A percentile compares a stretch with the other conserved stretches of the same genome.
phyloP scores from a whole-genome alignment of 1,140 invertebrate genomes.

The Oedothorax gibbosus region DNA sequence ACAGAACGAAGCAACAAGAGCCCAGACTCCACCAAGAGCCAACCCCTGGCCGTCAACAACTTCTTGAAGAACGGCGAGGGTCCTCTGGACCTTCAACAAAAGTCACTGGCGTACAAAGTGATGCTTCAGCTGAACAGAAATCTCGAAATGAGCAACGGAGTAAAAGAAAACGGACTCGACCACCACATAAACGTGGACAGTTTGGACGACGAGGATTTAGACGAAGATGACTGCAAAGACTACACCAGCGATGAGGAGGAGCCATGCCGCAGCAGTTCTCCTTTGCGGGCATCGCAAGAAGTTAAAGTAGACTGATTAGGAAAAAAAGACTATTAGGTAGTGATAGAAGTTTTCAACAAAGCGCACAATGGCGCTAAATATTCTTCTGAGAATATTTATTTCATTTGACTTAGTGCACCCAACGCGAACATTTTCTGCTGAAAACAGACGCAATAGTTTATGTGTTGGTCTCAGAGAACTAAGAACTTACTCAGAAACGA shows the following conservation, averaged over 20 bases:
- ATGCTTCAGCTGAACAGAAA: conserved; percentile 50
- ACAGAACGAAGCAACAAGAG: conserved; percentile 46
- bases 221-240: conserved; percentile 37
- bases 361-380: conserved; percentile 7
- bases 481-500: conserved; percentile 2
- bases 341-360: conserved; percentile 20
- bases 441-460: conserved; percentile 12
- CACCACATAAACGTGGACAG: conserved; percentile 26
- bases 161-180: conserved; percentile 51
- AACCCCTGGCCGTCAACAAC: background rate
- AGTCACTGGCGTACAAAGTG: conserved; percentile 30
- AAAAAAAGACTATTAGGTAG: conserved; percentile 9
- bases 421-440: conserved; percentile 18
- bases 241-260: conserved; percentile 46
- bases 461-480: background rate
- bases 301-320: conserved; percentile 47
- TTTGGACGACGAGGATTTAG: conserved; percentile 30
- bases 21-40: conserved; percentile 39
- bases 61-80: conserved; percentile 41
- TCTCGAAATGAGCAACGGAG: conserved; percentile 32
- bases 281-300: conserved; percentile 22
- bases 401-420: background rate
- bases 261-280: conserved; percentile 23
- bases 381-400: conserved; percentile 5
- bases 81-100: conserved; percentile 9